Base-by-base conservation (phyloP, 2,797 vertebrate species). In the Cyclura pinguis region DNA sequence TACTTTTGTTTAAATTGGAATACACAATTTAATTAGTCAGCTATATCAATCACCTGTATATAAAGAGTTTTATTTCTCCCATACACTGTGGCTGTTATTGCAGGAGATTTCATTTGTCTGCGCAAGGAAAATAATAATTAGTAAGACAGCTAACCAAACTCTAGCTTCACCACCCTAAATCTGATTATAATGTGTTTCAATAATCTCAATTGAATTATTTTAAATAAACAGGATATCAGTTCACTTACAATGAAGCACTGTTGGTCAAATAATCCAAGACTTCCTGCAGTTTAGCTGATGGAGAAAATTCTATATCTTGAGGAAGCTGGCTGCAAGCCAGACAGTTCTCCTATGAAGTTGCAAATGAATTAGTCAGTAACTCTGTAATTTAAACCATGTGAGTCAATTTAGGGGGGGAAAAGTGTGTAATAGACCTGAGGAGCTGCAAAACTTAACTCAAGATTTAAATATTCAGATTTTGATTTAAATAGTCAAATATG, bases 31-130 rank as follows among this genome's bases (percentile, higher is more conserved):
- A 64, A 7, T 29, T 84, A 64, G 22, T 50, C 4, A 10, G 77
- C 80, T 24, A 35, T 80, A 92, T 3, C 81, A 50, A 88, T 97
- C 97, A 99, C 98, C 98, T 99, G 98, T 97, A 99, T 97, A 97
- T 99, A 99, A 93, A 99, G 98, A 38, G 99, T 99, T 96, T 98
- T 99, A 96, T 98, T 98, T 95, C 98, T 98, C 78, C 98, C 98
- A 77, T 98, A 98, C 95, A 99, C 95, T 81, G 98, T 99, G 90
- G 98, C 98, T 91, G 98, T 99, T 95, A 99, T 98, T 52, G 98
- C 98, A 94, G 98, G 98, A 93, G 98, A 99, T 96, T 99, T 99
- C 98, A 99, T 99, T 95, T 99, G 98, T 96, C 98, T 99, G 95
- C 27, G 93, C 83, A 93, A 89, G 87, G 93, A 89, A 84, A 1